Conservation (phyloP, 2,113 vertebrate species). For the Gobio gobio region DNA sequence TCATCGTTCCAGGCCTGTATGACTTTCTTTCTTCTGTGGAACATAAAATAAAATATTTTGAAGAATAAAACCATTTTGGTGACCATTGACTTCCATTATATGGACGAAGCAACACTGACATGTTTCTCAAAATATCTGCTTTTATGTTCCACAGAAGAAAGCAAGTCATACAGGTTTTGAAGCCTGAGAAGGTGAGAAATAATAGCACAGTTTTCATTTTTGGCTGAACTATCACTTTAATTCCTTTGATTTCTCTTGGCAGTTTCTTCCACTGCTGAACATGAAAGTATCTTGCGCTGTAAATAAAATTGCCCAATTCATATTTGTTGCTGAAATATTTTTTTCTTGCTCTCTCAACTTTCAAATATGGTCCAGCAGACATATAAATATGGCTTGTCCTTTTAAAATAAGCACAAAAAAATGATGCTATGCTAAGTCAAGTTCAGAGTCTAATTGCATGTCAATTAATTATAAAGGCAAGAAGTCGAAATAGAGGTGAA, state of each 20-base stretch:
- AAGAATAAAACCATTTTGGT: background rate
- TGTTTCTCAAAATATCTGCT: background rate
- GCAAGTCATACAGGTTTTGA: background rate
- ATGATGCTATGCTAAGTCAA: no score
- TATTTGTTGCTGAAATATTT: background rate
- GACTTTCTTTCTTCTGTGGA: background rate
- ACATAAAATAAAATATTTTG: background rate
- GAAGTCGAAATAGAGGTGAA: background rate
- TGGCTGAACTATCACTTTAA: background rate
- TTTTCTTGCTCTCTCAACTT: background rate
- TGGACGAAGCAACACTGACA: background rate
- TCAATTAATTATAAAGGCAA: background rate
- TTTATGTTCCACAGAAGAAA: background rate
- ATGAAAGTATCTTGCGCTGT: background rate
- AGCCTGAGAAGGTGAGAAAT: background rate
- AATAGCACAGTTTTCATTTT: background rate
- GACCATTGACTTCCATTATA: background rate
- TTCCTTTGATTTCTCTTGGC: slow-evolving; percentile 15
- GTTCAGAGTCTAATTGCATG: background rate
- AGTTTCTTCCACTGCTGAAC: background rate
- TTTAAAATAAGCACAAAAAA: no score
- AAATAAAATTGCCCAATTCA: background rate
- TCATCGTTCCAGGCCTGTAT: background rate
- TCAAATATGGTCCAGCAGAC: background rate
- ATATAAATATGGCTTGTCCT: background rate